Evolutionary conservation across 2,113 vertebrate species (phyloP), one percentile per base, ranked within the genome.

Genomic region (Vicugna pacos): DNA sequence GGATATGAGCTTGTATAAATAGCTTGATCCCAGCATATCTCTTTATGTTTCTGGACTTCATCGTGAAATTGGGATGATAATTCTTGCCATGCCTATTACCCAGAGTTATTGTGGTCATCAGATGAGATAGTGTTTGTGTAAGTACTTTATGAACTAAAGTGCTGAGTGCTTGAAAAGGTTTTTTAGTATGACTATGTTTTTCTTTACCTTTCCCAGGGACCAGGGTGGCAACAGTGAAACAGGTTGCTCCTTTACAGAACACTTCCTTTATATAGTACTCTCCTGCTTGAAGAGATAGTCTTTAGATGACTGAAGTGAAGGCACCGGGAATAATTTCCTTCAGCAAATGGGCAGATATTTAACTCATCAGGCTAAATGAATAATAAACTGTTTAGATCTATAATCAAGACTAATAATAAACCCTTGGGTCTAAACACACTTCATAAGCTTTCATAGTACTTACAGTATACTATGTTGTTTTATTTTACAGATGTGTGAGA

Each of bases 371-470:
- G 54, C 81, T 69, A 81, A 95, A 35, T 85, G 54, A 93, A 52
- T 96, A 85, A 76, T 86, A 73, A 91, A 88, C 42, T 24, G 22
- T 58, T 76, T 84, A 65, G 32, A 60, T 89, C 19, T 91, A 7
- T 91, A 89, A 89, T 93, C 32, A 93, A 79, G 22, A 94, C 67
- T 85, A 89, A 76, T n/a, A 84, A 82, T 73, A 85, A 94, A 32
- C 6, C 46, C 50, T 91, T 93, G 62, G 70, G 22, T 81, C 30
- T 90, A 6, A 80, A 81, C 24, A 72, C 6, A 75, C 28, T 83
- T 76, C 4, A 1, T 90, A 90, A 58, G 28, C 64, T 90, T 76
- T 64, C 42, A 48, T 30, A 93, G 32, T 91, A 8, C 86, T 96
- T 94, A 89, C 42, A 88, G 32, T 62, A n/a, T 17, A 60, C 26